phyloP scores from a whole-genome alignment of 1,140 invertebrate genomes.

The Colletes gigas region DNA sequence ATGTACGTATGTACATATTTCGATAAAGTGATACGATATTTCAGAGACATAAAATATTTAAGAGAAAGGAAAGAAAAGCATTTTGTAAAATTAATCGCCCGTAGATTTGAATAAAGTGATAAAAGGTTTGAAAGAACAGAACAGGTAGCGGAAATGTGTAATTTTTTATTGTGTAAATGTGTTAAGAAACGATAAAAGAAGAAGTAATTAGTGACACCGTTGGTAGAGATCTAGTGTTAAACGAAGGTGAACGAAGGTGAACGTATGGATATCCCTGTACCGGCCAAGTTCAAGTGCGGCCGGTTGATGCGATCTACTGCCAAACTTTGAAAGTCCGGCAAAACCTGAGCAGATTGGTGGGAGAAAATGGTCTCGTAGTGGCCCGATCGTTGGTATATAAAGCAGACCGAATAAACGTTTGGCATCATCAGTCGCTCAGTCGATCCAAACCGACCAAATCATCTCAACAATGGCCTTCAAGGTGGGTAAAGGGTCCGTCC shows the following conservation, averaged over 20 bases:
- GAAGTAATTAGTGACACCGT: too few species aligned
- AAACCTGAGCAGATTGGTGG: conserved; percentile 38
- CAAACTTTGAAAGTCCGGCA: conserved; percentile 59
- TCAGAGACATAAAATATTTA: too few species aligned
- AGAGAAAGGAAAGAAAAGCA: too few species aligned
- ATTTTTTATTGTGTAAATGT: too few species aligned
- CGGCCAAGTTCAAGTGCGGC: conserved; percentile 64
- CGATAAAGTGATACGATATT: too few species aligned
- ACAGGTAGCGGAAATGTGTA: too few species aligned
- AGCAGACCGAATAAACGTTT: conserved; percentile 45
- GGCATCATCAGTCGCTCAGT: conserved; percentile 71
- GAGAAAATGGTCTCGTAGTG: conserved; percentile 29
- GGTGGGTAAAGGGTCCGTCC: conserved; percentile 63
- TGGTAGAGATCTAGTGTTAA: too few species aligned
- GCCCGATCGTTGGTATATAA: conserved; percentile 56
- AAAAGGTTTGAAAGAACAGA: too few species aligned
- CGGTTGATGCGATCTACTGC: conserved; percentile 30
- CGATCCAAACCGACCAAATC: conserved; percentile 58
- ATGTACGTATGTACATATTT: too few species aligned
- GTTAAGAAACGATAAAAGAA: too few species aligned
- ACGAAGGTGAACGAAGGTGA: neutral
- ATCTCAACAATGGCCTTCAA: conserved; percentile 70
- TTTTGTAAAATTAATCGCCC: too few species aligned
- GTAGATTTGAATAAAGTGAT: too few species aligned
- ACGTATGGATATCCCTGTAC: conserved; percentile 16